Percentiles rank a stretch among this genome's conserved stretches.
Evolutionary conservation across 1,140 invertebrate genomes (phyloP).

Genomic region (Dolichoris vasculosae): DNA sequence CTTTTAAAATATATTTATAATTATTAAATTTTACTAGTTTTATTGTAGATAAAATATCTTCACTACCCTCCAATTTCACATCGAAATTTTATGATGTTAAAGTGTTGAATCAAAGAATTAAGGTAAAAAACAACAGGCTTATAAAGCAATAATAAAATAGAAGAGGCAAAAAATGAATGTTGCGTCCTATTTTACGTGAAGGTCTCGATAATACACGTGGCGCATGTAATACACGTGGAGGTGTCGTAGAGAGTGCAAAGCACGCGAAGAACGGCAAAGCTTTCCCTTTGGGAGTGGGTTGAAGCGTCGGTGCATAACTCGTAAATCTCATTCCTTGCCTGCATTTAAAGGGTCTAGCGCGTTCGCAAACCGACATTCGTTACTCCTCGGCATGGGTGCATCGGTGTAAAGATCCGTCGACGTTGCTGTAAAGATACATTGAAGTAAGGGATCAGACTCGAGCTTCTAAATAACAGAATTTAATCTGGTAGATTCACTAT

Average conservation of each 20-base stretch:
- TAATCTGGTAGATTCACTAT: neutral
- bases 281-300: neutral
- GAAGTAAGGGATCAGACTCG: no score
- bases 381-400: neutral
- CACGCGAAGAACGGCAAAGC: neutral
- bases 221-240: neutral
- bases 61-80: neutral
- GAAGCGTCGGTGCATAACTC: conserved; percentile 17
- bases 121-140: neutral
- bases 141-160: neutral
- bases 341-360: neutral
- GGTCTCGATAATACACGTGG: neutral
- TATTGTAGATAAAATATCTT: no score
- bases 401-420: no score
- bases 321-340: conserved; percentile 20
- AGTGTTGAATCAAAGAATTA: neutral
- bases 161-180: no score
- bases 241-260: neutral
- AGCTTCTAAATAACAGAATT: neutral
- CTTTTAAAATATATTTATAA: neutral
- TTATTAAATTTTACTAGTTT: no score
- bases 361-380: neutral
- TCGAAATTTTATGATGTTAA: neutral
- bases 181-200: neutral
- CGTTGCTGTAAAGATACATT: neutral